Evolutionary conservation across 2,888 invertebrate species (phyloP), one percentile per base, ranked within the genome.

Genomic region (Xestia xanthographa): DNA sequence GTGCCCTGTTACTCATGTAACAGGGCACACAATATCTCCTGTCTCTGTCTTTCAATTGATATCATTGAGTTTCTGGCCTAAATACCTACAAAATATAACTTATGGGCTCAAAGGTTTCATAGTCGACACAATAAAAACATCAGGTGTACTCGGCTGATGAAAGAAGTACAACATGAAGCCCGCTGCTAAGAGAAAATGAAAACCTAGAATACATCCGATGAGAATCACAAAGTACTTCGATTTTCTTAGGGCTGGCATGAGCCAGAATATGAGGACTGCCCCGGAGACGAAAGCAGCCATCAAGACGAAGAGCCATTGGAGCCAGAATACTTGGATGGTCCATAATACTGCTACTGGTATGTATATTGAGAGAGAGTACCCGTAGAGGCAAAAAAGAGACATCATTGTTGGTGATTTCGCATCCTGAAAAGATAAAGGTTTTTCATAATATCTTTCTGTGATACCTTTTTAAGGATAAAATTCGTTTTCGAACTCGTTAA

Each of bases 351-450:
- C 98, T 14, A 99, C 98, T 8, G 99, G 99, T 90, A 99, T 98
- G 95, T 99, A 99, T 90, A 99, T 98, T 50, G 99, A 98, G 66
- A 99, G 96, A 0, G 99, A 99, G 94, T 99, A 99, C 14, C 99
- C 99, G 92, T 99, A 99, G 17, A 99, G 97, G 93, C 99, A 99
- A 91, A 99, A 97, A 17, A 99, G 97, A 85, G 99, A 99, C 87
- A 99, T 97, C 91, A 99, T 97, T 34, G 98, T 97, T 34, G 98
- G 98, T 0, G 97, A 95, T 45, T 96, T 95, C 34, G 96, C 93
- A 17, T 96, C 93, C 95, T 97, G 95, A 93, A 95, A 90, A 91
- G 87, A 81, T 85, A 84, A 77, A 68, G 6, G 14, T 50, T 58
- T 38, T n/a, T 1, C 12, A n/a, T 53, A n/a, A 53, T 53, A n/a